Base-by-base conservation (phyloP, 2,888 invertebrate genomes). In the Scaptomyza polygonia region DNA sequence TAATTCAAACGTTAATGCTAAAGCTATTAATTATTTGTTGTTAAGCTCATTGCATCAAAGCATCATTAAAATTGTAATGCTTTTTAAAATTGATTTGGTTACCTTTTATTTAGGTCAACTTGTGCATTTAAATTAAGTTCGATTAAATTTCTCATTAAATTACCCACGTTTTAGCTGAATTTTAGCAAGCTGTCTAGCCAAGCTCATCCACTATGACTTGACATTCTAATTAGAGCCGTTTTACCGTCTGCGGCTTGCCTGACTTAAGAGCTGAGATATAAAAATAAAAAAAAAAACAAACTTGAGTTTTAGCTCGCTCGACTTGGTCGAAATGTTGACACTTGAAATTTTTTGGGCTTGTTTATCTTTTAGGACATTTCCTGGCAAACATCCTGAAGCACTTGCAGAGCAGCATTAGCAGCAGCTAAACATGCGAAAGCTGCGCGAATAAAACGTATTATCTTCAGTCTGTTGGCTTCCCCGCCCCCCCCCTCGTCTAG, bases 311-410 rank as follows among this genome's bases (percentile, higher is more conserved):
- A 14, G 53, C 63, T 63, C 51, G 63, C 16, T 11, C n/a, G 32
- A 42, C 57, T 73, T 34, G 44, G 34, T 57, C 63, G 66, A 77
- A 77, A 76, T 77, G 76, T 76, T 73, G 77, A 77, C 72, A 72
- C 68, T 76, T 63, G 59, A 54, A 51, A 43, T 63, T 57, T 68
- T 69, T 69, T 70, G 57, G 51, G 56, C 65, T 62, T 69, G 67
- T 70, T 79, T 79, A 63, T 67, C 64, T 73, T 64, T 39, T 78
- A 64, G 66, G 72, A 72, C 65, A 68, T 77, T 65, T 74, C 71
- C 77, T 58, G 71, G 72, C 74, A 69, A 79, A 77, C 69, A 67
- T 68, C 69, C 62, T 71, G 65, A 45, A 67, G 79, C 65, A 57
- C 51, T 57, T 64, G 65, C 56, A 59, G 34, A 48, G 18, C n/a